Evolutionary conservation across 2,113 vertebrate genomes (phyloP), one percentile per base, ranked within the genome.

Genomic region (Terrapene triunguis): DNA sequence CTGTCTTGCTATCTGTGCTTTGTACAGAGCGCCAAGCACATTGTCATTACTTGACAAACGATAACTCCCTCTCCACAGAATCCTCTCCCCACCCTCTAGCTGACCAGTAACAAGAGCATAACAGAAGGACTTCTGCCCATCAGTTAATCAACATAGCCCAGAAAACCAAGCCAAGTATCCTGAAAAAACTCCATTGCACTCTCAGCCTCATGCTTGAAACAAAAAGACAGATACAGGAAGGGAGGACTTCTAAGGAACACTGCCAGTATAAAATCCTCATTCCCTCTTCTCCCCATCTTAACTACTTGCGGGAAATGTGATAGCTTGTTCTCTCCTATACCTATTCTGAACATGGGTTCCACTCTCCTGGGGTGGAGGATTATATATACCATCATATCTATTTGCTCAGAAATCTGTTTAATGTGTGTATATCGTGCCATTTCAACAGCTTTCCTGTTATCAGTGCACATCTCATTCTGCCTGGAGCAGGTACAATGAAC

Each of bases 101-200:
- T 53, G 79, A 80, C 80, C 57, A 13, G 22, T 4, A 35, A 87
- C 27, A 88, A 81, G 59, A 79, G 32, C 42, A 69, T 8, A 84
- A 59, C 13, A 50, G 51, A 59, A 76, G 80, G 87, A 96, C 92
- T 62, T 69, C 76, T 92, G 76, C 47, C 51, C 80, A 88, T 51
- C 32, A 91, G 16, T 54, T 81, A 85, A 54, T 3, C 32, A 91
- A 53, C 42, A 44, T 87, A 76, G 38, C 12, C 89, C 0, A 1
- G 82, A 92, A 95, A 95, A 92, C 89, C 16, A 84, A 95, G 90
- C 84, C 22, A 62, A 85, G 53, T 44, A 51, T 89, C 89, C 38
- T 92, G n/a, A 85, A 53, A 62, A 95, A 87, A 90, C 42, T 21
- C 93, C 44, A 17, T 90, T 14, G 92, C 86, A 80, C 42, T 89